A percentile compares a stretch with the other conserved stretches of the same genome.
Evolutionary conservation across 1,140 invertebrate species (phyloP).

Genomic region (Lineus longissimus): DNA sequence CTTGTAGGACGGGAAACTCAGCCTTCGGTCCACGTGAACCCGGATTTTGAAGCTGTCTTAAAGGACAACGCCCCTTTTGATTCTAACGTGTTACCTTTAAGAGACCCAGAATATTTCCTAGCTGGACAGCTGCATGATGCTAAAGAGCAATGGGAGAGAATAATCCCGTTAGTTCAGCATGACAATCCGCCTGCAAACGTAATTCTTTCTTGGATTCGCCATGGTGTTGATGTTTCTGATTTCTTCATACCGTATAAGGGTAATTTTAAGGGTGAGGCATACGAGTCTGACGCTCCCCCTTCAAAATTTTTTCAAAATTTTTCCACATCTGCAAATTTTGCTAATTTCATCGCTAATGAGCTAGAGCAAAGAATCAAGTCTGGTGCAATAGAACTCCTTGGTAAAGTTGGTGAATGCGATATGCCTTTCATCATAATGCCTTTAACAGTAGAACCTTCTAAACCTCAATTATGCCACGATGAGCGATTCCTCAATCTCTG

Average conservation of each 20-base stretch:
- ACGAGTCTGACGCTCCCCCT: no score
- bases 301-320: no score
- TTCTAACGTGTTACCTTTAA: background rate
- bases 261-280: constrained; percentile 19
- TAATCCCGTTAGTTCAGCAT: background rate
- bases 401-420: no score
- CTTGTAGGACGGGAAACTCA: constrained; percentile 8
- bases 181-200: background rate
- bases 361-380: no score
- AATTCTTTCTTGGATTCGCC: constrained; percentile 10
- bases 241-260: constrained; percentile 13
- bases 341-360: no score
- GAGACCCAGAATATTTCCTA: constrained; percentile 12
- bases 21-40: background rate
- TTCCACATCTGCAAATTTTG: no score
- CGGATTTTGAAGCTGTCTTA: background rate
- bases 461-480: no score
- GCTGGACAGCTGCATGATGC: constrained; percentile 8
- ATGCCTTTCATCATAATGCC: no score
- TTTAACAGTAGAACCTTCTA: no score
- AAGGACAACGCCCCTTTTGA: constrained; percentile 1
- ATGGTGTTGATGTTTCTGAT: constrained; percentile 13
- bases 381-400: no score
- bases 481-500: no score
- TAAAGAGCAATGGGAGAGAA: background rate